Base-by-base conservation (phyloP, 2,888 invertebrate species). In the Eupithecia vulgata region DNA sequence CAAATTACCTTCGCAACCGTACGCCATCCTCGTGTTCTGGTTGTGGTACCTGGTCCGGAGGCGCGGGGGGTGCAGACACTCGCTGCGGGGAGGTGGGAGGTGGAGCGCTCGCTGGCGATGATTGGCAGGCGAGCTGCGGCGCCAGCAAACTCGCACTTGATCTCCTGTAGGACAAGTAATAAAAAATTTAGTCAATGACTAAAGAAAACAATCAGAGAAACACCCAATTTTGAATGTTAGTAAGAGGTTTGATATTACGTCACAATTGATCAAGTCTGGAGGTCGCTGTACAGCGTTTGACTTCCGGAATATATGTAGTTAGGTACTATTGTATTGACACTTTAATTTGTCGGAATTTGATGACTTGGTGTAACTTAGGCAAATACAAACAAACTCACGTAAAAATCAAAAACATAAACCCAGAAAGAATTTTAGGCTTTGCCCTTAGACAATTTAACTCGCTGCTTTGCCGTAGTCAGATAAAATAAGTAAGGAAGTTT, bases 141-240 rank as follows among this genome's bases (percentile, higher is more conserved):
- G 93, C 93, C 86, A 93, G 87, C 70, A 93, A 85, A 69, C 94
- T 91, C 81, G 93, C 92, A 78, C 93, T 93, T 78, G 94, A 91
- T 75, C 92, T 90, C 94, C 93, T 94, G 40, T 25, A 89, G 7
- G 92, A 92, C 88, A 91, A 92, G 35, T 74, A 8, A 59, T 35
- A n/a, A 10, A n/a, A 1, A 62, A 37, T 35, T 62, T 35, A 37
- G n/a, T 34, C 6, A 1, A n/a, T 1, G 10, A n/a, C 5, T 37
- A 35, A 35, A 35, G 8, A 17, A 15, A 7, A 30, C 12, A 15
- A 13, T 25, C 21, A 12, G 3, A 25, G 1, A 25, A 1, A 12
- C 4, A 30, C 30, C 30, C 40, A 1, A 10, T 40, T 40, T 40
- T 40, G 40, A 1, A 40, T 40, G 4, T 2, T 13, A 37, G 5